A percentile compares a stretch with the other conserved stretches of the same genome.
Conservation (phyloP, 2,797 vertebrate genomes). For the Chelonia mydas region DNA sequence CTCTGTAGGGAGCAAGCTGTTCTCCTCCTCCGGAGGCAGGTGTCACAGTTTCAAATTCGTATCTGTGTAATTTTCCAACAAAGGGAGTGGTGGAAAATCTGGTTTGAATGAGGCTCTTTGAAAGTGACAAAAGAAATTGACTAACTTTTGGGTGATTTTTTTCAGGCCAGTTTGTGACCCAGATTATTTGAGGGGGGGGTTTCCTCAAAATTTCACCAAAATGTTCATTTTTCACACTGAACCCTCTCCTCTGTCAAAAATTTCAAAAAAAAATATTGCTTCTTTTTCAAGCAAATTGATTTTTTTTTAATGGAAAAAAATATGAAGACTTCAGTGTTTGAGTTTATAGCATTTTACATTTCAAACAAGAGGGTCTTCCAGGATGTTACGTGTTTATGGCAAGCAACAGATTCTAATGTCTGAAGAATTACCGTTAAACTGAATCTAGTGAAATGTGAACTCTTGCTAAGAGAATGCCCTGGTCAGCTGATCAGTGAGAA, state of each 20-base stretch:
- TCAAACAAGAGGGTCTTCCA: not conserved
- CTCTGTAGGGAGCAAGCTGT: not conserved
- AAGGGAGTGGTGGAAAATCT: not conserved
- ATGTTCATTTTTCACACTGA: not conserved
- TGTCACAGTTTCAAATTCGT: not conserved
- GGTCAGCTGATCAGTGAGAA: not conserved
- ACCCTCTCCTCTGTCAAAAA: not conserved
- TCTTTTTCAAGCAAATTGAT: not conserved
- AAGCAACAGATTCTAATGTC: not conserved
- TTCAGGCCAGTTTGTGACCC: not conserved
- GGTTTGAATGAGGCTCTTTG: not conserved
- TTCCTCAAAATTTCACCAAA: not conserved
- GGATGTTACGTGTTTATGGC: not conserved
- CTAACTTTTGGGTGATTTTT: rapidly evolving
- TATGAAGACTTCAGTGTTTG: not conserved
- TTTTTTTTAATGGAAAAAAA: not conserved
- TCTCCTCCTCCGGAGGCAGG: not conserved
- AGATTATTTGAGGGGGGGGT: not conserved
- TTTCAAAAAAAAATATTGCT: not conserved
- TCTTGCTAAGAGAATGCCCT: not conserved
- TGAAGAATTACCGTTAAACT: not conserved
- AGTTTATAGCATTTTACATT: not conserved
- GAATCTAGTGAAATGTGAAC: not conserved
- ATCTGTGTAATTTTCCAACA: not conserved
- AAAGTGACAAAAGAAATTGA: not conserved